Evolutionary conservation across 2,888 invertebrate species (phyloP), one percentile per base, ranked within the genome.

Genomic region (Busseola fusca): DNA sequence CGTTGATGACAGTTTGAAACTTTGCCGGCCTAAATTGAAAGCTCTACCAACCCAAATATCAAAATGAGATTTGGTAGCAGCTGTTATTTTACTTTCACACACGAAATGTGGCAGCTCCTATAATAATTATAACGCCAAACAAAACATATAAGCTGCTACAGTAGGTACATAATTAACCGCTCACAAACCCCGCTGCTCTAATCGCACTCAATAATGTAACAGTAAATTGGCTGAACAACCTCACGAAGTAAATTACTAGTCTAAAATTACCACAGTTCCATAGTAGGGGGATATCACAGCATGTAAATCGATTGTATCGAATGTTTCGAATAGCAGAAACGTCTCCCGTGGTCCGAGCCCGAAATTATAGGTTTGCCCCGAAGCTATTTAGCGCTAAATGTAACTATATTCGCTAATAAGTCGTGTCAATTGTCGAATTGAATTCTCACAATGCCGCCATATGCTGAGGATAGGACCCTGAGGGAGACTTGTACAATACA

Each of bases 341-440:
- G 89, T 90, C 92, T 91, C 91, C 88, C 76, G 92, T 91, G 92
- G 92, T 87, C 83, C 80, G 77, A 84, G 86, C 88, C 91, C 91
- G 84, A 92, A 94, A 95, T 95, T 95, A 95, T 94, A 88, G 94
- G 93, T 93, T 94, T 89, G 87, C 89, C 94, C 91, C 86, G 82
- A 85, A 91, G 95, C 93, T 91, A 92, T 94, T 93, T 91, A 88
- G 88, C 87, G 87, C 88, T 89, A 88, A 91, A 90, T 88, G 91
- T 91, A 89, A 92, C 92, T 91, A 87, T 89, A 91, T 92, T 93
- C 88, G 88, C 86, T 94, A 95, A 95, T 95, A 94, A 94, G 92
- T 93, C 89, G 87, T 90, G 90, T 91, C 90, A 88, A 91, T 94
- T 93, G 92, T 91, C 82, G 87, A 87, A 88, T 89, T 88, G 88